These are phyloP conservation scores for Phodopus roborovskii DNA, from an alignment of 2,113 vertebrate genomes.

Conservation along the genomic window DNA sequence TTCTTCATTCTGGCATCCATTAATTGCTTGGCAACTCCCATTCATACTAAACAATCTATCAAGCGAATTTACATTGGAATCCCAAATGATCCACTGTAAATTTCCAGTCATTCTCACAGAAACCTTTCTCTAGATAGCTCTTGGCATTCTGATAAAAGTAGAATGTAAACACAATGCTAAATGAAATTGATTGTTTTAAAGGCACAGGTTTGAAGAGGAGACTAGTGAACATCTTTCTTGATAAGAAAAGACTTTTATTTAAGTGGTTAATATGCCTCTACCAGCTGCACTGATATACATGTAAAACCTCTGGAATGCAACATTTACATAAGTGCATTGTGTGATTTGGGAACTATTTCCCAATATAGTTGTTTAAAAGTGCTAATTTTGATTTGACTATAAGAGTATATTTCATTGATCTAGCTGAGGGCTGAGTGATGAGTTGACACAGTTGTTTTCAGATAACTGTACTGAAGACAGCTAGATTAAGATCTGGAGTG, in stretches of 20 bases:
- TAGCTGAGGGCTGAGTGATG: background rate
- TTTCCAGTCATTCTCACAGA: constrained; percentile 60
- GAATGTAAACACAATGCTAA: constrained; percentile 73
- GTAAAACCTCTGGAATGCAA: background rate
- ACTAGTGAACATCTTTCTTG: constrained; percentile 54
- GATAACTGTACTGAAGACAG: constrained; percentile 9
- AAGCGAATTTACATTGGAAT: constrained; percentile 68
- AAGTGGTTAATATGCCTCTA: background rate
- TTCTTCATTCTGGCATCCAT: constrained; percentile 38
- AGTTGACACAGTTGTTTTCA: background rate
- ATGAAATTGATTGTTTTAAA: constrained; percentile 74
- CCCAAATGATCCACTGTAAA: background rate
- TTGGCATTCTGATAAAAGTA: constrained; percentile 67
- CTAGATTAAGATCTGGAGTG: background rate
- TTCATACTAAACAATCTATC: constrained; percentile 63
- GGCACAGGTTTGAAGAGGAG: background rate
- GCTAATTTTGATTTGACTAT: background rate
- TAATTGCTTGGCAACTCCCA: constrained; percentile 49
- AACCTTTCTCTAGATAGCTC: constrained; percentile 58
- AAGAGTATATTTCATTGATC: background rate
- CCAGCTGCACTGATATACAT: background rate
- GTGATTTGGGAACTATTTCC: background rate
- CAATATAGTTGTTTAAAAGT: background rate
- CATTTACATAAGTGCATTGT: background rate
- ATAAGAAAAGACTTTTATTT: constrained; percentile 41